Evolutionary conservation across 2,888 invertebrate species (phyloP).

Genomic region (Euplagia quadripunctaria): DNA sequence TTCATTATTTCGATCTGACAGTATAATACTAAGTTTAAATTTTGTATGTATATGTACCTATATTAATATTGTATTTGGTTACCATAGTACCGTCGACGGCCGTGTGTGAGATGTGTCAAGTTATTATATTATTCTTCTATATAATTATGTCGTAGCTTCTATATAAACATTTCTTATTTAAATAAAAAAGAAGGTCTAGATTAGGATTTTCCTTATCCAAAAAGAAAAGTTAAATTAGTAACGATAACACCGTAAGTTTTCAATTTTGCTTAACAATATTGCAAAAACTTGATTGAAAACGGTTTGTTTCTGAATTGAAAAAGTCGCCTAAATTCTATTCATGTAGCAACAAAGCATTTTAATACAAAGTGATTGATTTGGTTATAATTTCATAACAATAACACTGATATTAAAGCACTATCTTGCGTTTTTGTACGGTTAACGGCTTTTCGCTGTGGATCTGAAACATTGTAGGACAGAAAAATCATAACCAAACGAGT

Average conservation of each 20-base stretch:
- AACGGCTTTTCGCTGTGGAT: constrained; percentile 9
- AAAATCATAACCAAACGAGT: constrained; percentile 3
- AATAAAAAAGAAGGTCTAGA: background rate
- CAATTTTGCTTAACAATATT: background rate
- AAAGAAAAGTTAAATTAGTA: background rate
- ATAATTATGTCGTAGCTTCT: too few species aligned
- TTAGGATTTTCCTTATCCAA: background rate
- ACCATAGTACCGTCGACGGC: too few species aligned
- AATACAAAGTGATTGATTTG: constrained; percentile 6
- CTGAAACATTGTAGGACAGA: constrained; percentile 1
- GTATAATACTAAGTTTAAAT: background rate
- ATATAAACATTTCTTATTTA: background rate
- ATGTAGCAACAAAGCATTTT: background rate
- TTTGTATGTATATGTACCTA: background rate
- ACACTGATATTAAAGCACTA: background rate
- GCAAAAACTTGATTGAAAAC: constrained; percentile 6
- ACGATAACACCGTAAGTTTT: background rate
- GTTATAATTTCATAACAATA: constrained; percentile 13
- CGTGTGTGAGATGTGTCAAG: too few species aligned
- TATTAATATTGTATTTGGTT: too few species aligned
- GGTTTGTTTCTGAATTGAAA: constrained; percentile 22
- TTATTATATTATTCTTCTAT: too few species aligned
- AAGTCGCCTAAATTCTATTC: constrained; percentile 9
- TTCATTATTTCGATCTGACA: background rate
- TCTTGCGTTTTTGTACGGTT: constrained; percentile 9